Evolutionary conservation across 2,797 vertebrate genomes (phyloP).

Genomic region (Acestrorhynchus altus): DNA sequence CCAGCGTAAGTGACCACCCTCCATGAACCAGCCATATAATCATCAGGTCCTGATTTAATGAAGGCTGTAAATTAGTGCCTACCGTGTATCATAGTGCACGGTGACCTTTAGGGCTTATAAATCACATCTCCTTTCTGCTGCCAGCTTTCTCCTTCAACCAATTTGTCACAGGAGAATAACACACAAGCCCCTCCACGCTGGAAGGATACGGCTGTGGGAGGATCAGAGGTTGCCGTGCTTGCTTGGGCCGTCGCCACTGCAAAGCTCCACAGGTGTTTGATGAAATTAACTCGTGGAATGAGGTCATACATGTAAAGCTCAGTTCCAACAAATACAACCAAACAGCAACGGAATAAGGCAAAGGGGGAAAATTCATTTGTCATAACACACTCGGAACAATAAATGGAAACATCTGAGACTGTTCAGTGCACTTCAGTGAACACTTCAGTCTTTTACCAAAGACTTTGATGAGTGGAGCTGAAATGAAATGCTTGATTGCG

Average conservation of each 20-base stretch:
- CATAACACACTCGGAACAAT: not conserved
- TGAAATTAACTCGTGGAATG: slow-evolving; percentile 7
- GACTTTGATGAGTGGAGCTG: not conserved
- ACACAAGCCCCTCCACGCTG: slow-evolving; percentile 42
- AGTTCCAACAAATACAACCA: slow-evolving; percentile 13
- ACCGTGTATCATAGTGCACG: slow-evolving; percentile 53
- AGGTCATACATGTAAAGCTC: not conserved
- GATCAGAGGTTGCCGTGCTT: slow-evolving; percentile 67
- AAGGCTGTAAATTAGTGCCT: slow-evolving; percentile 56
- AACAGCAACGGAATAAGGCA: not conserved
- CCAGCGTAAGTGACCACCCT: slow-evolving; percentile 18
- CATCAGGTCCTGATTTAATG: slow-evolving; percentile 53
- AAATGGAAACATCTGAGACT: not conserved
- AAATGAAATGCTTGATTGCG: not conserved
- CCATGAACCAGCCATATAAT: slow-evolving; percentile 42
- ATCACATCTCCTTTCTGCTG: slow-evolving; percentile 75
- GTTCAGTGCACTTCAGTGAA: not conserved
- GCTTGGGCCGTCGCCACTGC: slow-evolving; percentile 12
- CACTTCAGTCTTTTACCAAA: not conserved
- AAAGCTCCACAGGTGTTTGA: slow-evolving; percentile 37
- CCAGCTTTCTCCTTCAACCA: slow-evolving; percentile 78
- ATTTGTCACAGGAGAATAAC: slow-evolving; percentile 76
- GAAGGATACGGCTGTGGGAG: slow-evolving; percentile 58
- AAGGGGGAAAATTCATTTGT: not conserved
- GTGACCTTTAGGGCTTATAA: slow-evolving; percentile 79